These are phyloP conservation scores for Halcyon chelicuti DNA, from an alignment of 2,797 vertebrate species.

Conservation along the genomic window DNA sequence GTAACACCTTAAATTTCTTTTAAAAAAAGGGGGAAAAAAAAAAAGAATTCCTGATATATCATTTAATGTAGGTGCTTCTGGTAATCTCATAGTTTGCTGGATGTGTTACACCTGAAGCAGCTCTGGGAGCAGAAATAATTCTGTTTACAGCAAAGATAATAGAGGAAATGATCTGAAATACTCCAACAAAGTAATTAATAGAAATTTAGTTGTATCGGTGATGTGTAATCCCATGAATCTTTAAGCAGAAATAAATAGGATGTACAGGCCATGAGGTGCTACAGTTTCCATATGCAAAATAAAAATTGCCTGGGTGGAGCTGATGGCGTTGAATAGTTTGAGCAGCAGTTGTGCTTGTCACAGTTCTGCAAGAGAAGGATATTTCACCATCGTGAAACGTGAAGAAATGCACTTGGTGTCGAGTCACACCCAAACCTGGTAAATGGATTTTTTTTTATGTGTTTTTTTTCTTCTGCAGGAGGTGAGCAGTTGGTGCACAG, in stretches of 20 bases:
- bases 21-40: neutral
- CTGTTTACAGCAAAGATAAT: neutral
- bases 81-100: neutral
- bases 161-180: neutral
- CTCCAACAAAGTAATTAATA: neutral
- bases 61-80: neutral
- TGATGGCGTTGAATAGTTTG: neutral
- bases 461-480: slow-evolving; percentile 79
- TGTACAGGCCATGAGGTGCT: slow-evolving; percentile 23
- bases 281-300: slow-evolving; percentile 28
- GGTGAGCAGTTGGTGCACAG: slow-evolving; percentile 79
- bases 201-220: neutral
- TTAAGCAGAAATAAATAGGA: slow-evolving; percentile 46
- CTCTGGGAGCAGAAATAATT: neutral
- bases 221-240: slow-evolving; percentile 39
- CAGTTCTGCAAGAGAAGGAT: slow-evolving; percentile 24
- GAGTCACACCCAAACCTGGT: slow-evolving; percentile 57
- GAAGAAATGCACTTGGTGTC: neutral
- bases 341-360: neutral
- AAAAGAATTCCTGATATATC: neutral
- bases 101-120: neutral
- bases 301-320: slow-evolving; percentile 23
- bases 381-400: slow-evolving; percentile 22
- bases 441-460: slow-evolving; percentile 57
- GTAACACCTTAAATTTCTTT: neutral